Evolutionary conservation across 2,113 vertebrate species (phyloP), one percentile per base, ranked within the genome.

Genomic region (Micromys minutus): DNA sequence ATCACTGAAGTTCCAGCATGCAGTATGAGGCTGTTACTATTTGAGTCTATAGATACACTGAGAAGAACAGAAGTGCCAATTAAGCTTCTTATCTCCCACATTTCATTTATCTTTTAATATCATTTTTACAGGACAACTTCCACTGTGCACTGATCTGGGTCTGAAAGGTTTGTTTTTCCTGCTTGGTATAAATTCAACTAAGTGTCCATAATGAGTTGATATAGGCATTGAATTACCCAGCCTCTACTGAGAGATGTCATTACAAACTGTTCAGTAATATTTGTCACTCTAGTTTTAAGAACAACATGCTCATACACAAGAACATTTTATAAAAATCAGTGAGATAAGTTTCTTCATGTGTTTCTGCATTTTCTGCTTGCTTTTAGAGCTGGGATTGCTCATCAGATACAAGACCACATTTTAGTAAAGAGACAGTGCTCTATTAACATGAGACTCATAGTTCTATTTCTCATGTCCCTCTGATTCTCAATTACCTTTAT

Each of bases 91-190:
- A n/a, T 24, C 39, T 16, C 9, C 85, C 77, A 75, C 59, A 36
- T 85, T 92, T 92, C 36, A 45, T 79, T 93, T 84, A 9, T 90
- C 79, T 36, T 77, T 84, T 74, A 80, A 36, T 80, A 83, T 52
- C 61, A 47, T 90, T 94, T 84, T 90, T 90, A 80, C 2, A 55
- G 39, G 69, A 71, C 1, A 74, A 19, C 31, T 94, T 93, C 55
- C 50, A 52, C 50, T 55, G 61, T 65, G 52, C 83, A 59, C 24
- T 34, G 5, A 71, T 86, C n/a, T 80, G 24, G 36, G 69, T 81
- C 16, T 86, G 36, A 4, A 94, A 86, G 75, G 31, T 65, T 95
- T 76, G 24, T 90, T 94, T 39, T 39, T 39, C 19, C 59, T 97
- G 26, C 21, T 93, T 87, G 75, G 45, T 21, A 84, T 6, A 55